Evolutionary conservation across 1,140 invertebrate genomes (phyloP), one percentile per base, ranked within the genome.

Genomic region (Rhopalosiphum padi): DNA sequence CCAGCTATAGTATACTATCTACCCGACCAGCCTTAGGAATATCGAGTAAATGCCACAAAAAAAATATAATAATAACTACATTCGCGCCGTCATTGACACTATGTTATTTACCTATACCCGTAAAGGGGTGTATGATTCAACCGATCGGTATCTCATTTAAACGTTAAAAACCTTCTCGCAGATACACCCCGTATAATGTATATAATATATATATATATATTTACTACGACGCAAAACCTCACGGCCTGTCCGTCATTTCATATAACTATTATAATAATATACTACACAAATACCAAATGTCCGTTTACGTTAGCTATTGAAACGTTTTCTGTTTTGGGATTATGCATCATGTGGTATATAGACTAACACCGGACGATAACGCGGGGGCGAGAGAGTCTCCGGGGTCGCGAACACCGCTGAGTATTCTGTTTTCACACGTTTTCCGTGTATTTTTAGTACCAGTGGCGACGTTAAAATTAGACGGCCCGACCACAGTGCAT

Each of bases 371-470:
- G 8, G 0, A 35, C 2, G 46, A 46, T 22, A 30, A 89, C 48
- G 2, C 5, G 7, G 87, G 30, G 18, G 18, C 21, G 43, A 48
- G 3, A 89, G 11, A 37, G 48, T 48, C 48, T 89, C n/a, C n/a
- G 41, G 9, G 15, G 0, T 77, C n/a, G 60, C 60, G 60, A 77
- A n/a, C 60, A n/a, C 60, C 60, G 60, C 30, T 11, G 60, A n/a
- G 60, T 18, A 77, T 83, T 91, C 11, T 91, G 55, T 91, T 91
- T 77, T 77, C 77, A 91, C 90, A 91, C 90, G 90, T 91, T 91
- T 68, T 68, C 2, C 22, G 23, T 30, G 22, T 91, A 91, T 68
- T 91, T 91, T 91, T 46, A 91, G 90, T 43, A 21, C 37, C 23
- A 41, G 37, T 23, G 89, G 46, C 23, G 30, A 8, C 41, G 41